phyloP scores from a whole-genome alignment of 23 tunicate species.

The Diplosoma virens region DNA sequence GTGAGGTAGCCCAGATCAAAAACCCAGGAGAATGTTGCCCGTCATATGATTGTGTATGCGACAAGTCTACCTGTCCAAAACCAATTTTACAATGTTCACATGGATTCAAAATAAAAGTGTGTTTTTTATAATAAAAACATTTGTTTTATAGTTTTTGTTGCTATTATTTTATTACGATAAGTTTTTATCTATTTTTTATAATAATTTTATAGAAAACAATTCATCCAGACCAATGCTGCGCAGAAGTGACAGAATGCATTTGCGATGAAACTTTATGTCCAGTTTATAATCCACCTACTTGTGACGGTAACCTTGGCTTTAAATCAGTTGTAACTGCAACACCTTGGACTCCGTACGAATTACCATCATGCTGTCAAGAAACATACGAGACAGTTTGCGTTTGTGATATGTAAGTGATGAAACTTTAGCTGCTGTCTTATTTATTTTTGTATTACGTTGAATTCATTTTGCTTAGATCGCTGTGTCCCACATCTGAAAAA shows the following conservation, averaged over 20 bases:
- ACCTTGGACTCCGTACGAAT: conserved; percentile 46
- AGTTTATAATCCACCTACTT: conserved; percentile 32
- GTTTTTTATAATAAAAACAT: neutral
- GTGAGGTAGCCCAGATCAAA: conserved; percentile 43
- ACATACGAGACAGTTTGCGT: conserved; percentile 80
- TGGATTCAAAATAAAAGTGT: conserved; percentile 72
- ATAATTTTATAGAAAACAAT: conserved; percentile 34
- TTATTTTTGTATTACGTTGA: neutral
- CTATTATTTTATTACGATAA: neutral
- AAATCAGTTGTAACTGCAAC: conserved; percentile 68
- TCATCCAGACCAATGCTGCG: conserved; percentile 58
- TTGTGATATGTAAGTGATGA: conserved; percentile 72
- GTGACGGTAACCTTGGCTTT: conserved; percentile 62
- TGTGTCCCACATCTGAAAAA: conserved; percentile 60
- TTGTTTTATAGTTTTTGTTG: neutral
- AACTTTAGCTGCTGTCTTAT: neutral
- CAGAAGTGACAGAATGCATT: conserved; percentile 68
- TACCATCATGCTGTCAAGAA: conserved; percentile 69
- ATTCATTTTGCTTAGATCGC: conserved; percentile 45
- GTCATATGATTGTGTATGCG: conserved; percentile 78
- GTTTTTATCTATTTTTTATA: neutral
- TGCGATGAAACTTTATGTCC: conserved; percentile 82
- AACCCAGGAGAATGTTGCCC: conserved; percentile 83
- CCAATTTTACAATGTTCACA: conserved; percentile 42
- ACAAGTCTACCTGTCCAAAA: conserved; percentile 72